These are phyloP conservation scores for Cryptus viduatorius DNA, from an alignment of 2,888 invertebrate species.

Conservation along the genomic window DNA sequence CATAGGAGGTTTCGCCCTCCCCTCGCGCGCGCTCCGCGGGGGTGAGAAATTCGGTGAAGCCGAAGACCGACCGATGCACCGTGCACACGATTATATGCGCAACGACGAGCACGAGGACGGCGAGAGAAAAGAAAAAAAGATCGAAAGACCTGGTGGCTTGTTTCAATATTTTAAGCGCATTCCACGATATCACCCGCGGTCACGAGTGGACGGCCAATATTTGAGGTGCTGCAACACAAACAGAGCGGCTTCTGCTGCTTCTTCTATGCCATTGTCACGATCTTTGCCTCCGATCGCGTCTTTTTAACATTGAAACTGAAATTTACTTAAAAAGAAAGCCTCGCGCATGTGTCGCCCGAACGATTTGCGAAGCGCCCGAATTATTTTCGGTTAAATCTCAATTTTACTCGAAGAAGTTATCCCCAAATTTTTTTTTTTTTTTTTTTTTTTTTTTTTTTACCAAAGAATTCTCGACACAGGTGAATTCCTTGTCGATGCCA, in stretches of 20 bases:
- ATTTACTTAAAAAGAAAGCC: not conserved
- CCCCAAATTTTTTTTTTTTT: not conserved
- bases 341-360: not conserved
- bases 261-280: not conserved
- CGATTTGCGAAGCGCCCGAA: too few species aligned
- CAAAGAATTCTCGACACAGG: constrained; percentile 18
- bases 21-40: constrained; percentile 15
- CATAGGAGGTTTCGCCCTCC: constrained; percentile 35
- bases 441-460: constrained; percentile 25
- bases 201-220: constrained; percentile 79
- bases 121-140: constrained; percentile 62
- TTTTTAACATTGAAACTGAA: not conserved
- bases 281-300: not conserved
- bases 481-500: constrained; percentile 18
- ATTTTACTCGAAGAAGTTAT: too few species aligned
- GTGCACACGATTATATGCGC: constrained; percentile 27
- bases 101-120: constrained; percentile 38
- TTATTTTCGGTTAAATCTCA: too few species aligned
- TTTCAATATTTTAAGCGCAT: constrained; percentile 80
- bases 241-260: constrained; percentile 38
- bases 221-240: constrained; percentile 73
- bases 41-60: constrained; percentile 60
- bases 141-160: constrained; percentile 72
- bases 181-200: constrained; percentile 76
- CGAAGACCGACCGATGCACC: constrained; percentile 54